Percentiles rank a stretch among this genome's conserved stretches.
Conservation (phyloP, 2,888 invertebrate genomes). For the Scaptomyza tumidula region DNA sequence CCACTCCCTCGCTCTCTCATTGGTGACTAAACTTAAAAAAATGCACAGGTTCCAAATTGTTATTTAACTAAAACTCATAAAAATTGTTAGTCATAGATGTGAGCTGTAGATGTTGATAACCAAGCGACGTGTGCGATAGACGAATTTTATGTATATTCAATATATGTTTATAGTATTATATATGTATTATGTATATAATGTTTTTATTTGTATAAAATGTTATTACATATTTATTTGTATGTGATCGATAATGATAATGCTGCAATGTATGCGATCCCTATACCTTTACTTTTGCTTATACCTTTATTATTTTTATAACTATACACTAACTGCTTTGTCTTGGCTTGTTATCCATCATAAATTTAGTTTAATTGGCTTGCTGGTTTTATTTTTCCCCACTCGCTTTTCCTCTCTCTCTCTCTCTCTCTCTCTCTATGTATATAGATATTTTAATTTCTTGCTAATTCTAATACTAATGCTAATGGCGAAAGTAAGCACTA, state of each 20-base stretch:
- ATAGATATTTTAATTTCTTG: constrained; percentile 3
- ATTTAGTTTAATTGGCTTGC: constrained; percentile 42
- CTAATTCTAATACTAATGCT: constrained; percentile 27
- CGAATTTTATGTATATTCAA: constrained; percentile 48
- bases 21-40: constrained; percentile 31
- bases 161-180: constrained; percentile 56
- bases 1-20: constrained; percentile 3
- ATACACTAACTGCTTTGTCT: constrained; percentile 44
- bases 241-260: constrained; percentile 36
- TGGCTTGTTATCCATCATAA: constrained; percentile 29
- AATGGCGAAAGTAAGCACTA: constrained; percentile 22
- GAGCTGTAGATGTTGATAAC: constrained; percentile 39
- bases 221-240: constrained; percentile 52
- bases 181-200: constrained; percentile 38
- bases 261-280: constrained; percentile 30
- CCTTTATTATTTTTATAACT: not conserved
- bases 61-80: constrained; percentile 23
- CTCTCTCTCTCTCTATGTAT: constrained; percentile 13
- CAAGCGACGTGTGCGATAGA: constrained; percentile 30
- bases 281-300: constrained; percentile 15
- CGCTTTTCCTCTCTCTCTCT: constrained; percentile 5
- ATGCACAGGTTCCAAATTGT: constrained; percentile 17
- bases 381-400: not conserved
- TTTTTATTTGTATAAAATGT: constrained; percentile 53
- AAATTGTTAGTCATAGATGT: constrained; percentile 36